Evolutionary conservation across 2,113 vertebrate species (phyloP), one percentile per base, ranked within the genome.

Genomic region (Myxocyprinus asiaticus): DNA sequence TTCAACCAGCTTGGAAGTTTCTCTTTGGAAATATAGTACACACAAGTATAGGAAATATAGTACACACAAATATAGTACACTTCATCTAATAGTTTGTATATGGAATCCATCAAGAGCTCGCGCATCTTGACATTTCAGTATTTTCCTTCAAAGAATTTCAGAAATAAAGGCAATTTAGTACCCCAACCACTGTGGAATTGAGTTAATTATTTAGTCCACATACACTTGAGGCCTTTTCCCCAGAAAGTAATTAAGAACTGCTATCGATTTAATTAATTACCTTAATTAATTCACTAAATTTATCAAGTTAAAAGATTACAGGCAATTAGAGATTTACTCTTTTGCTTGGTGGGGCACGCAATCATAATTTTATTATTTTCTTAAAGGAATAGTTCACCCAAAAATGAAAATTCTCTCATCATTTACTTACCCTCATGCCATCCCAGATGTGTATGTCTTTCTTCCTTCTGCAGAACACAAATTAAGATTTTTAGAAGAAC

Each of bases 131-230:
- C 62, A 66, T 73, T 50, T 47, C 4, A 9, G 4, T 4, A 61
- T 77, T 62, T 74, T 51, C 9, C 12, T 69, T 58, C 12, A 63
- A 79, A 67, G 64, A 68, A 69, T 76, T 55, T 81, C 58, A 63
- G 45, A n/a, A 75, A 76, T 55, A 56, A 50, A 76, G 62, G 8
- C 73, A 80, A 70, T 79, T 84, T 82, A 80, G 53, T 69, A 68
- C 74, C 69, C 61, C 77, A 79, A 88, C 87, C 86, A 88, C 85
- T 84, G 83, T 88, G 89, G 86, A 85, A 85, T 86, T 84, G 78
- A 80, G 84, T 89, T 91, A 91, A 91, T 92, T 90, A 88, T 82
- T 86, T 86, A 33, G 81, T 87, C 87, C 80, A 83, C 84, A 81
- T 68, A 84, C 88, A 87, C 88, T 66, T 76, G 86, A 88, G 91